Conservation (phyloP, 2,888 invertebrate species). For the Thalpophila matura region DNA sequence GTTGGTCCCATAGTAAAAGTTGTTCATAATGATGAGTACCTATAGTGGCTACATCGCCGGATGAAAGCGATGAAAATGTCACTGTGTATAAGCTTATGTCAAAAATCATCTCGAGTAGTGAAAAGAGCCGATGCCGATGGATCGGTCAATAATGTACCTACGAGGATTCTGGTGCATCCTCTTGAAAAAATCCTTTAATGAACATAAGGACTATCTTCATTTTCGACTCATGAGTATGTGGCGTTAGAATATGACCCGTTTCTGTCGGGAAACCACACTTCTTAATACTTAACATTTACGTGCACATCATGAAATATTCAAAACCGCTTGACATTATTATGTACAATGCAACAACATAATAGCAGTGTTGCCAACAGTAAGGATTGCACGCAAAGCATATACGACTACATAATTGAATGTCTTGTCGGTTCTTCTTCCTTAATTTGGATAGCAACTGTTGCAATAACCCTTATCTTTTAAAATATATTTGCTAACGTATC, state of each 20-base stretch:
- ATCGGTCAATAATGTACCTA: too few relatives aligned
- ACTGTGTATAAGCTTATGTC: too few relatives aligned
- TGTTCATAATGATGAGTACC: too few relatives aligned
- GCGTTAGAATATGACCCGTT: background rate
- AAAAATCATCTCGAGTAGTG: too few relatives aligned
- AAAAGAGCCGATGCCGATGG: too few relatives aligned
- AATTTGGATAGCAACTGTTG: slow-evolving; percentile 8
- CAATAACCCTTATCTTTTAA: background rate
- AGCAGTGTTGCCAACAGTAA: slow-evolving; percentile 45
- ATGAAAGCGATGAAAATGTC: too few relatives aligned
- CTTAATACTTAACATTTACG: slow-evolving; percentile 7
- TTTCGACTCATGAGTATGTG: too few relatives aligned
- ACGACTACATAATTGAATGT: slow-evolving; percentile 46
- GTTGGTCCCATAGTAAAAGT: too few relatives aligned
- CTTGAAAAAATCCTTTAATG: too few relatives aligned
- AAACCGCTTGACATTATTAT: slow-evolving; percentile 48
- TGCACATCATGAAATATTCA: slow-evolving; percentile 33
- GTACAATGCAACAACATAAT: slow-evolving; percentile 51
- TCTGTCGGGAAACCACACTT: background rate
- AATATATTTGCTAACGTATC: slow-evolving; percentile 5
- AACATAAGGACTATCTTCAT: too few relatives aligned
- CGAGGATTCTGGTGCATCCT: too few relatives aligned
- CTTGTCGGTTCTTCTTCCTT: slow-evolving; percentile 29
- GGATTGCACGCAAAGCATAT: slow-evolving; percentile 44
- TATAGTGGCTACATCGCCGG: too few relatives aligned